Evolutionary conservation across 2,113 vertebrate genomes (phyloP).

Genomic region (Calonectris borealis): DNA sequence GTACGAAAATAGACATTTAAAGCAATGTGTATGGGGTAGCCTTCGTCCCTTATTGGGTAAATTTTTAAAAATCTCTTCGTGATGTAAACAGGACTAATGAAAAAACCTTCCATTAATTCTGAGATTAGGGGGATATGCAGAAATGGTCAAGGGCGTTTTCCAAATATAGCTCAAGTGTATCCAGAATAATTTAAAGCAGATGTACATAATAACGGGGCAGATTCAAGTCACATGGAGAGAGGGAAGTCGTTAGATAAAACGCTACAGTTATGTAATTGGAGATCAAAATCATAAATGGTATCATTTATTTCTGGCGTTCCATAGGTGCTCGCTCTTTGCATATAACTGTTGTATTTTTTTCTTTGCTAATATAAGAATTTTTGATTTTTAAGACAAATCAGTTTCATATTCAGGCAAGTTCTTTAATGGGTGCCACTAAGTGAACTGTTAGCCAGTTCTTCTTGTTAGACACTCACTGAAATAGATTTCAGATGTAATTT

Average conservation of each 20-base stretch:
- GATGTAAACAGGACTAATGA: background rate
- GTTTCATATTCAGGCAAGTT: background rate
- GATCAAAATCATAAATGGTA: background rate
- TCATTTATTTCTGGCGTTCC: background rate
- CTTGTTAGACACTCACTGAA: background rate
- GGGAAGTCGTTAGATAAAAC: background rate
- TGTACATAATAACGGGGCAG: background rate
- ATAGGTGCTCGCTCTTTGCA: background rate
- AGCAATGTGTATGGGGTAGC: rapidly evolving
- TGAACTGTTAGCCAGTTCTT: background rate
- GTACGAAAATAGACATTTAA: background rate
- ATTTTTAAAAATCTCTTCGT: background rate
- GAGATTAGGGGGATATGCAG: background rate
- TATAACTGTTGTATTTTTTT: background rate
- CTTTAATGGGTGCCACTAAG: background rate
- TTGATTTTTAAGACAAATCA: background rate
- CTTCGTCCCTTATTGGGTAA: background rate
- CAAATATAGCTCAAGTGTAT: background rate
- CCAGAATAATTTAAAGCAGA: slow-evolving; percentile 23
- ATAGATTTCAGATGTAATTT: background rate
- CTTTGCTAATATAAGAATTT: background rate
- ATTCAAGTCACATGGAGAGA: background rate
- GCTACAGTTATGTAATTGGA: background rate
- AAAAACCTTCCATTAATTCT: background rate
- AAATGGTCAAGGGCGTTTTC: background rate